Conservation (phyloP, 1,140 invertebrate genomes). For the Alviniconcha marisindica region DNA sequence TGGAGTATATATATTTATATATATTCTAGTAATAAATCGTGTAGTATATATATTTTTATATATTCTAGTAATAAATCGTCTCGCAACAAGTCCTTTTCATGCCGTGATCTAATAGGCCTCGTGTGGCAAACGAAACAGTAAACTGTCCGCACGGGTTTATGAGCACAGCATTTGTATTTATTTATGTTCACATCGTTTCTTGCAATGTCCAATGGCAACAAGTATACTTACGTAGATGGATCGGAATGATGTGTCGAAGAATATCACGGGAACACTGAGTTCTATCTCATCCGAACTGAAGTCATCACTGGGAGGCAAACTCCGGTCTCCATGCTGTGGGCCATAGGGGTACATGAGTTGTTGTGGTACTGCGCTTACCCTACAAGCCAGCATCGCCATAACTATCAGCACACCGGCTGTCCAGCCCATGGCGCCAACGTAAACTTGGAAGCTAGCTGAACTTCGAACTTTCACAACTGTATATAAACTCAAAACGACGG, state of each 20-base stretch:
- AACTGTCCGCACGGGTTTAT: too few species aligned
- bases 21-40: too few species aligned
- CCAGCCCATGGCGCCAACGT: not conserved
- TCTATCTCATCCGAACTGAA: slow-evolving; percentile 75
- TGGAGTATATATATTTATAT: too few species aligned
- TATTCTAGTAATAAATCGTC: too few species aligned
- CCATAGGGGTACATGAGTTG: slow-evolving; percentile 57
- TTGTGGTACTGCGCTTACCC: slow-evolving; percentile 35
- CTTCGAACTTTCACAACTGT: too few species aligned
- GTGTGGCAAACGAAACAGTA: too few species aligned
- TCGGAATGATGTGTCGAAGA: slow-evolving; percentile 84
- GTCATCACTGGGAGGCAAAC: slow-evolving; percentile 68
- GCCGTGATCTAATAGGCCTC: too few species aligned
- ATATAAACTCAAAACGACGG: too few species aligned
- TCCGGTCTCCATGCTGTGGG: slow-evolving; percentile 41
- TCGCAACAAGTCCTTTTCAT: too few species aligned
- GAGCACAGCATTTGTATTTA: too few species aligned
- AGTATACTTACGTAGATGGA: slow-evolving; percentile 85
- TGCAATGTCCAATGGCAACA: not conserved
- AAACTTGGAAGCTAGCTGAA: too few species aligned
- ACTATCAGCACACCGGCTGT: not conserved
- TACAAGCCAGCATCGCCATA: not conserved
- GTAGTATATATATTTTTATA: too few species aligned
- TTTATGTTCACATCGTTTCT: not conserved
- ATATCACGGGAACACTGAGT: slow-evolving; percentile 82